Evolutionary conservation across 2,113 vertebrate genomes (phyloP).

Genomic region (Boleophthalmus pectinirostris): DNA sequence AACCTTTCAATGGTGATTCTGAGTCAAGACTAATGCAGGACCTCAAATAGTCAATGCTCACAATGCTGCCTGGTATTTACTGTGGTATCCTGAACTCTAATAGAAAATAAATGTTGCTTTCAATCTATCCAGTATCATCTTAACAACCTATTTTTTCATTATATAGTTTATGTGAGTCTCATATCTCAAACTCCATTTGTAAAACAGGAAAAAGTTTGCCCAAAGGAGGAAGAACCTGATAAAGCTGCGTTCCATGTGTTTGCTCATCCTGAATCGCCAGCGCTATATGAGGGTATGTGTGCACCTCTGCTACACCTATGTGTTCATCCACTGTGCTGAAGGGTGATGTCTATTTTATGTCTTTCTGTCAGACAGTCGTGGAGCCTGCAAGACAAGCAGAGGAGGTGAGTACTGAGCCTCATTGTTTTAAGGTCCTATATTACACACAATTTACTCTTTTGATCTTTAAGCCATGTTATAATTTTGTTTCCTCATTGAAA

Average conservation of each 20-base stretch:
- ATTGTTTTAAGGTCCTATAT: no score
- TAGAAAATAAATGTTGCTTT: no score
- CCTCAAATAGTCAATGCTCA: no score
- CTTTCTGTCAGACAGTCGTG: slow-evolving; percentile 75
- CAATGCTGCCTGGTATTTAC: no score
- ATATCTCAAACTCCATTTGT: not conserved
- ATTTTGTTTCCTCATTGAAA: no score
- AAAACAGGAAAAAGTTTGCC: slow-evolving; percentile 72
- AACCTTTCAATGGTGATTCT: no score
- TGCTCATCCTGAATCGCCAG: slow-evolving; percentile 83
- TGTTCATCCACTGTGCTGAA: slow-evolving; percentile 36
- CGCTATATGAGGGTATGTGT: slow-evolving; percentile 88
- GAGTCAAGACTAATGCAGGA: no score
- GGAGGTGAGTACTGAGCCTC: slow-evolving; percentile 67
- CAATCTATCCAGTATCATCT: no score
- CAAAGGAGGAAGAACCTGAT: slow-evolving; percentile 82
- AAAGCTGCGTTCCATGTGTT: slow-evolving; percentile 83
- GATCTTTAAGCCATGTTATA: not conserved
- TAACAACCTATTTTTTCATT: no score
- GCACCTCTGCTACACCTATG: not conserved
- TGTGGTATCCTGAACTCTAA: no score
- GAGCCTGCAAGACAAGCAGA: slow-evolving; percentile 77
- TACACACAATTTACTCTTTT: no score
- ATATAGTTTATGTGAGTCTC: no score
- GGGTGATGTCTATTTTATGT: slow-evolving; percentile 43